These are phyloP conservation scores for Moxostoma hubbsi DNA, from an alignment of 2,797 vertebrate genomes.

Conservation along the genomic window DNA sequence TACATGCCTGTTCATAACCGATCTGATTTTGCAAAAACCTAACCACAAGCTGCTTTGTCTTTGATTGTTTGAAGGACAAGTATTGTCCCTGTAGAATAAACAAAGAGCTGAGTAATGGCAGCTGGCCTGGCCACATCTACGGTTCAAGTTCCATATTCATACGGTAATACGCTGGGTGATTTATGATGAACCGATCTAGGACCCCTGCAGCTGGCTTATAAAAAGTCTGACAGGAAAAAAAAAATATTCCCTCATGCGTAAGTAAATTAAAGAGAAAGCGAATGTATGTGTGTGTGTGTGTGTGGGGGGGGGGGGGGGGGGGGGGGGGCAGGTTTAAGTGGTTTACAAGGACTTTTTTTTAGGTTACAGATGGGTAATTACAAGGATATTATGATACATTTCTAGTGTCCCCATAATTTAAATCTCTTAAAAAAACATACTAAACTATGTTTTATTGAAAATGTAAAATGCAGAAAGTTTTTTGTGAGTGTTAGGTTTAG, in stretches of 20 bases:
- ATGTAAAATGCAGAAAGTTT: no score
- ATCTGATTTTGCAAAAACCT: neutral
- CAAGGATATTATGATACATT: no score
- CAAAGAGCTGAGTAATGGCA: slow-evolving; percentile 37
- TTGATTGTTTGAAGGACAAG: slow-evolving; percentile 16
- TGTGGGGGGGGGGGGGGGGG: no score
- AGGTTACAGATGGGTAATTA: no score
- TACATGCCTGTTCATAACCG: neutral
- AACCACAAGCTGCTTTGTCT: neutral
- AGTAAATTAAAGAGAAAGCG: slow-evolving; percentile 13
- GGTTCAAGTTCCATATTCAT: slow-evolving; percentile 46
- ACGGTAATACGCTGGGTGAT: slow-evolving; percentile 46
- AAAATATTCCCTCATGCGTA: slow-evolving; percentile 47
- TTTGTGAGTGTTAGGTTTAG: no score
- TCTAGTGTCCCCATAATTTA: no score
- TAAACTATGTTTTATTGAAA: no score
- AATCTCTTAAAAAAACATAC: no score
- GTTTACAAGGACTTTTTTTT: no score
- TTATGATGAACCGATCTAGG: slow-evolving; percentile 40
- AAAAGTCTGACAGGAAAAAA: slow-evolving; percentile 29
- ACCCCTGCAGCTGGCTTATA: slow-evolving; percentile 57
- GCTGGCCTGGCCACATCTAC: slow-evolving; percentile 24
- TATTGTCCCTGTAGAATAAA: slow-evolving; percentile 37
- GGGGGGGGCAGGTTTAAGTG: no score
- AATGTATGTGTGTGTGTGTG: slow-evolving; percentile 11